These are phyloP conservation scores for Agrypnia vestita DNA, from an alignment of 1,140 invertebrate species.

Conservation along the genomic window DNA sequence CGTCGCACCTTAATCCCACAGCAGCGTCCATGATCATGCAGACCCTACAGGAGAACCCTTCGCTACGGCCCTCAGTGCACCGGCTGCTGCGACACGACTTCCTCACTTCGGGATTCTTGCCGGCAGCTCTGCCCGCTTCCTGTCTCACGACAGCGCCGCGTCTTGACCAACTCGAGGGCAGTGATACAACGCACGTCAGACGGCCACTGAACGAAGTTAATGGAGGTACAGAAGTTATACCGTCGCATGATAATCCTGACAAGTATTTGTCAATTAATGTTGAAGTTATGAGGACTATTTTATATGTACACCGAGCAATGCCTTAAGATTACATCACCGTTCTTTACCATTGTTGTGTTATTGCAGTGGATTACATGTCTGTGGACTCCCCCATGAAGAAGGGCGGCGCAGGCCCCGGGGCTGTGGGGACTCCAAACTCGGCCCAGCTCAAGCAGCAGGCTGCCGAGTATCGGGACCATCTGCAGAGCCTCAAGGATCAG, in stretches of 20 bases:
- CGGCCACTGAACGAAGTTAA: conserved; percentile 83
- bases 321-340: too few relatives aligned
- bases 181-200: conserved; percentile 71
- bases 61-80: conserved; percentile 84
- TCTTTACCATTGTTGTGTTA: too few relatives aligned
- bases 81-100: conserved; percentile 84
- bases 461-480: conserved; percentile 69
- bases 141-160: conserved; percentile 94
- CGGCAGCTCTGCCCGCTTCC: conserved; percentile 86
- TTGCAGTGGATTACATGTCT: conserved; percentile 63
- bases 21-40: conserved; percentile 87
- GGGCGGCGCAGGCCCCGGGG: conserved; percentile 61
- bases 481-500: conserved; percentile 73
- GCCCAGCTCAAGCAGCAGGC: conserved; percentile 60
- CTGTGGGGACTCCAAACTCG: conserved; percentile 51
- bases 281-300: too few relatives aligned
- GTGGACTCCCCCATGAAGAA: conserved; percentile 67
- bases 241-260: not conserved
- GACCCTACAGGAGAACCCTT: conserved; percentile 89
- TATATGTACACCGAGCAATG: too few relatives aligned
- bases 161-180: conserved; percentile 80
- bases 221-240: conserved; percentile 47
- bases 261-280: not conserved
- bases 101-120: conserved; percentile 83
- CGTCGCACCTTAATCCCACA: conserved; percentile 78